Evolutionary conservation across 1,140 invertebrate species (phyloP).

Genomic region (Drosophila yakuba): DNA sequence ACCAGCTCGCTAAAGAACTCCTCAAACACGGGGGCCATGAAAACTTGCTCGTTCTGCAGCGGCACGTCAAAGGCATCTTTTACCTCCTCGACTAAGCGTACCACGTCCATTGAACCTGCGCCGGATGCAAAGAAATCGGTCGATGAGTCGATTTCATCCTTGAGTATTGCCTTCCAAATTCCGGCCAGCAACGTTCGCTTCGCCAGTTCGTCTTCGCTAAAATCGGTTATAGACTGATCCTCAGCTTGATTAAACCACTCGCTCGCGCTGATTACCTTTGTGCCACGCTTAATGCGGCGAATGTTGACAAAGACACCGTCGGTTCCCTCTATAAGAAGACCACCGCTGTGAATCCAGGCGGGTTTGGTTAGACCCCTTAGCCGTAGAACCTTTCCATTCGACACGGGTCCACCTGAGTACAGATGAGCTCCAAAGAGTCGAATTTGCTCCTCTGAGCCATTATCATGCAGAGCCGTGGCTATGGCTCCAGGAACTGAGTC

Average conservation of each 20-base stretch:
- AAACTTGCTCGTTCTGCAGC: slow-evolving; percentile 95
- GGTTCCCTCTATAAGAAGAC: slow-evolving; percentile 91
- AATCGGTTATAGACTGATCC: slow-evolving; percentile 86
- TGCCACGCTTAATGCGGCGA: slow-evolving; percentile 89
- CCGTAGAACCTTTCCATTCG: slow-evolving; percentile 85
- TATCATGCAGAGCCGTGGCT: slow-evolving; percentile 88
- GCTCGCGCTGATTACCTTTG: slow-evolving; percentile 93
- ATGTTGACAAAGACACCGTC: slow-evolving; percentile 92
- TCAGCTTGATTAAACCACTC: slow-evolving; percentile 90
- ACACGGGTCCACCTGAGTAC: slow-evolving; percentile 88
- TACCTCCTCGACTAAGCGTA: slow-evolving; percentile 96
- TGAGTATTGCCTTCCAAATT: slow-evolving; percentile 95
- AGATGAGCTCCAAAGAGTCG: slow-evolving; percentile 92
- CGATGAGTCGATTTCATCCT: slow-evolving; percentile 89
- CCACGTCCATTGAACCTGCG: slow-evolving; percentile 98
- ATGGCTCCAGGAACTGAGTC: slow-evolving; percentile 97
- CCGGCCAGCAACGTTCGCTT: slow-evolving; percentile 87
- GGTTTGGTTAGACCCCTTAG: slow-evolving; percentile 87
- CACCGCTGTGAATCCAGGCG: slow-evolving; percentile 91
- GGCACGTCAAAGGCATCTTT: slow-evolving; percentile 91
- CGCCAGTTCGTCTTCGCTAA: slow-evolving; percentile 91
- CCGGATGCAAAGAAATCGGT: slow-evolving; percentile 97
- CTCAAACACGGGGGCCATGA: slow-evolving; percentile 95
- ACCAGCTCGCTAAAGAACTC: slow-evolving; percentile 89
- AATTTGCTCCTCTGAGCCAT: slow-evolving; percentile 86